A percentile compares a stretch with the other conserved stretches of the same genome.
phyloP scores from a whole-genome alignment of 2,113 vertebrate genomes.

The Agelaius tricolor region DNA sequence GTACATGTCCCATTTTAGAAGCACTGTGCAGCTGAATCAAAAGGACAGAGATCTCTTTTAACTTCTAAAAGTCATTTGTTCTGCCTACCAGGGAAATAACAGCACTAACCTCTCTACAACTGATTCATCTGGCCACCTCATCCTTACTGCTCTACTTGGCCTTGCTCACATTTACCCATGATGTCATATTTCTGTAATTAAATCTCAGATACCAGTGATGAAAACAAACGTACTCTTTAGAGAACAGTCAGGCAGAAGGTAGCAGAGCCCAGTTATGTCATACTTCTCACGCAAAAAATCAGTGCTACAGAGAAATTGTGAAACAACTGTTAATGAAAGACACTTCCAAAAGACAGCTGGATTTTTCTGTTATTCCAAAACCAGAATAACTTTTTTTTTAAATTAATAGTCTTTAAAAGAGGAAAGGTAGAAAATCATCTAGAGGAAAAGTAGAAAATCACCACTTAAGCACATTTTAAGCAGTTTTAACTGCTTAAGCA shows the following conservation, averaged over 20 bases:
- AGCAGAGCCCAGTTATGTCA: neutral
- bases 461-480: neutral
- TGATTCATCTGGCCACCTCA: neutral
- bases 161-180: neutral
- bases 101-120: neutral
- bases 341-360: neutral
- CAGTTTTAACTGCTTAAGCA: neutral
- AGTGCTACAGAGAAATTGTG: neutral
- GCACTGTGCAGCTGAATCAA: neutral
- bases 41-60: neutral
- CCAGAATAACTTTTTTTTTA: accelerated
- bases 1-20: neutral
- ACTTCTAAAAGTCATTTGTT: neutral
- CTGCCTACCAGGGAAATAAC: neutral
- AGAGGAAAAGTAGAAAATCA: neutral
- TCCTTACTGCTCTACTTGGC: neutral
- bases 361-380: neutral
- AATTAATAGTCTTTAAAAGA: neutral
- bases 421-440: no score
- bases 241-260: neutral
- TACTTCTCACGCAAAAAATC: neutral
- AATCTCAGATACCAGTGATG: neutral
- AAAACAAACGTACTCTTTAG: neutral
- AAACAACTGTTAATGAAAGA: neutral
- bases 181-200: neutral